Base-by-base conservation (phyloP, 2,888 invertebrate species). In the Oscheius sp. region DNA sequence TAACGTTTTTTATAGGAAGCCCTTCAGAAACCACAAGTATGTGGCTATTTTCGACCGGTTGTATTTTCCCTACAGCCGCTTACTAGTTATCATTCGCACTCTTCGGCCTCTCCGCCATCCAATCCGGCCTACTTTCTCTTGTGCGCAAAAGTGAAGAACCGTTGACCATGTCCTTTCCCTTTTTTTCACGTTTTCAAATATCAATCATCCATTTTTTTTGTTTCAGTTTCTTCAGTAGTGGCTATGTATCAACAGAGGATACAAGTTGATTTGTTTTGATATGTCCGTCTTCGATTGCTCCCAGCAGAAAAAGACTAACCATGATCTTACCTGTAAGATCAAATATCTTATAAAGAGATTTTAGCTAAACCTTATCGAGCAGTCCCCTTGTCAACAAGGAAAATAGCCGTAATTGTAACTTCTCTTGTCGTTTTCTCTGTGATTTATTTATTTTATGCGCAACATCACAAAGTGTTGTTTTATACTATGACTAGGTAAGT, bases 401-500 rank as follows among this genome's bases (percentile, higher is more conserved):
- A 74, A 49, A 72, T 77, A 2, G 32, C 70, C 9, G 47, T 50
- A 6, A 69, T 75, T 33, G 57, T 74, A 5, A 41, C 66, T 12
- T 49, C 64, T 22, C 67, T 77, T 2, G 66, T 75, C 6, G 57
- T 77, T 26, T 77, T 72, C 54, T 77, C 77, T 2, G 70, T 74
- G 38, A 32, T 77, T 1, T 77, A 77, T 47, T 57, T 77, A 14
- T 67, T 49, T n/a, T 75, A 75, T 64, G 77, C 77, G 66, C 77
- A 77, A 67, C 50, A 67, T 50, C 77, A 77, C 63, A 67, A 69
- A 9, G 38, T 70, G 33, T 63, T 77, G 5, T 77, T 77, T 56
- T 77, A 75, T 51, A 45, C 66, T 41, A 75, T 77, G 75, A 77
- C 77, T 32, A 71, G 74, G 74, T 73, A 9, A 69, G 74, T 47